phyloP scores from a whole-genome alignment of 2,888 invertebrate genomes.

The Troides oblongomaculatus region DNA sequence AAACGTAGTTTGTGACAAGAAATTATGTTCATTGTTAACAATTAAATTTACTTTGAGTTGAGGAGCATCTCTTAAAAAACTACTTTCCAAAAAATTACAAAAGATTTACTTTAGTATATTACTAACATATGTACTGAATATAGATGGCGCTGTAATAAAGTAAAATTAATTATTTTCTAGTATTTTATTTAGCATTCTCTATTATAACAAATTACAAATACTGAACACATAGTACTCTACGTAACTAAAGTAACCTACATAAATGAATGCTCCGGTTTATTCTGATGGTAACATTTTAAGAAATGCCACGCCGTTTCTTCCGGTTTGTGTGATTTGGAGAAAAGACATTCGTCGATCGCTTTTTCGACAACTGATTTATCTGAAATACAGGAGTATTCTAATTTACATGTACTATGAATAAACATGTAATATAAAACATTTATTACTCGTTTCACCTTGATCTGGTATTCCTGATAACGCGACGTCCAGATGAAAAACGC shows the following conservation, averaged over 20 bases:
- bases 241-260: conserved; percentile 20
- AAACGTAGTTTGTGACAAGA: too few relatives aligned
- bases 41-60: too few relatives aligned
- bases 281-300: conserved; percentile 43
- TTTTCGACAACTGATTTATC: conserved; percentile 40
- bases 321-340: conserved; percentile 36
- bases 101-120: too few relatives aligned
- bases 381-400: conserved; percentile 36
- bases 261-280: conserved; percentile 26
- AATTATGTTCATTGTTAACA: too few relatives aligned
- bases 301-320: conserved; percentile 50
- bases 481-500: conserved; percentile 49
- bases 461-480: conserved; percentile 43
- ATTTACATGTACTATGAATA: too few relatives aligned
- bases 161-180: not conserved
- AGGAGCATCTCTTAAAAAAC: too few relatives aligned
- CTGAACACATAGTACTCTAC: conserved; percentile 7
- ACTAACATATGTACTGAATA: not conserved
- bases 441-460: conserved; percentile 36
- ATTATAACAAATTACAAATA: not conserved
- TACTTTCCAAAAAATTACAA: too few relatives aligned
- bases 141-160: conserved; percentile 1
- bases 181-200: not conserved
- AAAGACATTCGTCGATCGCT: conserved; percentile 48
- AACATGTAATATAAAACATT: too few relatives aligned